These are phyloP conservation scores for Mactromeris polynyma DNA, from an alignment of 2,888 invertebrate species.

Conservation along the genomic window DNA sequence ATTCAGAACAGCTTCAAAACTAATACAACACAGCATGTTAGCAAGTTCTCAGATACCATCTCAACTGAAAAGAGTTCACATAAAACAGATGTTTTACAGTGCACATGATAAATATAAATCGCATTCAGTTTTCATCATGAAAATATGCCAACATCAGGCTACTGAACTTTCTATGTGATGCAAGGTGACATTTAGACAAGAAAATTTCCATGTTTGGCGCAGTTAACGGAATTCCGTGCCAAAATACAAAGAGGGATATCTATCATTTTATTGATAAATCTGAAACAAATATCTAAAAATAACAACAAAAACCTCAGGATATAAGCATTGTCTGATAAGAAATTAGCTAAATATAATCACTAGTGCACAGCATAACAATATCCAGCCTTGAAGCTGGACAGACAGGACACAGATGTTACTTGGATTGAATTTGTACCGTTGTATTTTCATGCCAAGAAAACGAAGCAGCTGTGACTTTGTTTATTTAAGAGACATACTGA, in stretches of 20 bases:
- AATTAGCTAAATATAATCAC: conserved; percentile 5
- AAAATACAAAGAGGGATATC: neutral
- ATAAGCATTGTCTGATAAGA: neutral
- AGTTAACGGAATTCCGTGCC: neutral
- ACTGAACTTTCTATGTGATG: neutral
- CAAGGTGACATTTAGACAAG: neutral
- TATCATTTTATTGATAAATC: neutral
- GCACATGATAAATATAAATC: neutral
- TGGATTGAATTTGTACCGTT: neutral
- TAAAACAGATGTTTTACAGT: neutral
- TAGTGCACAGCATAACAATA: neutral
- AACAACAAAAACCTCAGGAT: neutral
- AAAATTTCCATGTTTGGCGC: conserved; percentile 22
- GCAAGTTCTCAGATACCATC: neutral
- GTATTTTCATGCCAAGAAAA: neutral
- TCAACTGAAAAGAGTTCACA: neutral
- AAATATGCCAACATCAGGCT: neutral
- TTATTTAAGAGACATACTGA: too few relatives aligned
- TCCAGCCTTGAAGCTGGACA: neutral
- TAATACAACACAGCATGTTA: neutral
- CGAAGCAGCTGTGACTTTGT: neutral
- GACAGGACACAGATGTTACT: neutral
- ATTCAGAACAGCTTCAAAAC: neutral
- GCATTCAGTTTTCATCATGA: neutral
- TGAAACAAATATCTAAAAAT: neutral